Percentiles rank a stretch among this genome's conserved stretches.
Conservation (phyloP, 2,797 vertebrate genomes). For the Poecilia picta region DNA sequence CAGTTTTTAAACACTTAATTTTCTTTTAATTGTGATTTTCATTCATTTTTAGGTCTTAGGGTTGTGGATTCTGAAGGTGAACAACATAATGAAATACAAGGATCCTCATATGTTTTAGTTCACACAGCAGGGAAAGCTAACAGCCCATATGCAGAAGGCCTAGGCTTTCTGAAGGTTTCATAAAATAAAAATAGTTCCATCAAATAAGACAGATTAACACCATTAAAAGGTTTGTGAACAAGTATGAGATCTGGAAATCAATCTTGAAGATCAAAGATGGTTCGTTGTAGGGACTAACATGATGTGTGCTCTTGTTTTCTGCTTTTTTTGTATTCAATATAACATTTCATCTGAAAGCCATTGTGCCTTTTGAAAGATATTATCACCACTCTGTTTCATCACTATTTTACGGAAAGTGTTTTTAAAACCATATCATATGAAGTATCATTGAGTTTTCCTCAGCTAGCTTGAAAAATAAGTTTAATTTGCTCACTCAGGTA, state of each 20-base stretch:
- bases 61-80: neutral
- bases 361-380: too few relatives aligned
- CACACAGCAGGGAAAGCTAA: neutral
- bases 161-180: neutral
- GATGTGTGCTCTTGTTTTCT: neutral
- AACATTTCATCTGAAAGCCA: neutral
- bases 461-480: neutral
- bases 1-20: neutral
- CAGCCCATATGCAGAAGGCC: neutral
- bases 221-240: neutral
- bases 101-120: neutral
- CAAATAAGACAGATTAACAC: neutral
- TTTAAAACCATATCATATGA: neutral
- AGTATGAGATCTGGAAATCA: neutral
- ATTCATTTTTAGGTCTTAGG: neutral
- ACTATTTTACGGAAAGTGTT: neutral
- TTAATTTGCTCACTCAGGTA: neutral
- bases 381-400: neutral
- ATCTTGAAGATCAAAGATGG: neutral
- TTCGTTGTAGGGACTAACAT: neutral
- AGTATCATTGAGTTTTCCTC: neutral
- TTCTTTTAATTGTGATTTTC: neutral
- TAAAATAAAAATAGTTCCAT: neutral
- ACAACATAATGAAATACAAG: neutral
- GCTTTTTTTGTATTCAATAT: neutral